Conservation (phyloP, 2,888 invertebrate species). For the Tetragnatha montana region DNA sequence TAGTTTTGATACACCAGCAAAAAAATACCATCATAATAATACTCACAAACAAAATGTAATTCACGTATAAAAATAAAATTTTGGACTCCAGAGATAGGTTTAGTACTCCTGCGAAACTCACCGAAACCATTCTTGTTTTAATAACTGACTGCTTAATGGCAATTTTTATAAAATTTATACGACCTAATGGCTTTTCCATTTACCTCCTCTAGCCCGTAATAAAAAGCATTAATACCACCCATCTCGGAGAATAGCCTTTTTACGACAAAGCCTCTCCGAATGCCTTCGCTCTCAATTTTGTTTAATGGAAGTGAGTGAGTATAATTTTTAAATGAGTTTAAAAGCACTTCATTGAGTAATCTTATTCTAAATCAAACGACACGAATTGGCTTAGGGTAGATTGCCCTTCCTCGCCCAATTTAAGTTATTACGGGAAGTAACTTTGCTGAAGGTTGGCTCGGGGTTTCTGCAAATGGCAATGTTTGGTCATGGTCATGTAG, state of each 20-base stretch:
- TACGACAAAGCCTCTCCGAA: conserved; percentile 29
- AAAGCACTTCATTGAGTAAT: conserved; percentile 34
- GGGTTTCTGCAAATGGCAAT: not conserved
- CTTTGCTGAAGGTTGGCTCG: conserved; percentile 8
- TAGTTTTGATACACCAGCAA: too few species aligned
- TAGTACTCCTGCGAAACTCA: not conserved
- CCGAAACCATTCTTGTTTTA: not conserved
- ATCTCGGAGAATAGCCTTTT: conserved; percentile 8
- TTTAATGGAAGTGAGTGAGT: conserved; percentile 30
- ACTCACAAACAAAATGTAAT: too few species aligned
- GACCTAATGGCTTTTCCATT: conserved; percentile 20
- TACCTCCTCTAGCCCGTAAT: not conserved
- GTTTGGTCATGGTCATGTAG: not conserved
- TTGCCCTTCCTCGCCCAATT: conserved; percentile 28
- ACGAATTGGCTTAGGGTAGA: conserved; percentile 29
- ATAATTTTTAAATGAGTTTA: conserved; percentile 33
- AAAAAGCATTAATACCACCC: conserved; percentile 13
- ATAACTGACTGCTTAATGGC: not conserved
- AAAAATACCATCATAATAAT: too few species aligned
- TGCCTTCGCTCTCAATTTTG: conserved; percentile 13
- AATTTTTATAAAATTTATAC: not conserved
- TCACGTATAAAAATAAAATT: not conserved
- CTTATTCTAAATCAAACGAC: conserved; percentile 28
- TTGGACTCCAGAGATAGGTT: not conserved
- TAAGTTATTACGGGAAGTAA: conserved; percentile 27